These are phyloP conservation scores for Syndactyla subalaris DNA, from an alignment of 2,797 vertebrate species.

Conservation along the genomic window DNA sequence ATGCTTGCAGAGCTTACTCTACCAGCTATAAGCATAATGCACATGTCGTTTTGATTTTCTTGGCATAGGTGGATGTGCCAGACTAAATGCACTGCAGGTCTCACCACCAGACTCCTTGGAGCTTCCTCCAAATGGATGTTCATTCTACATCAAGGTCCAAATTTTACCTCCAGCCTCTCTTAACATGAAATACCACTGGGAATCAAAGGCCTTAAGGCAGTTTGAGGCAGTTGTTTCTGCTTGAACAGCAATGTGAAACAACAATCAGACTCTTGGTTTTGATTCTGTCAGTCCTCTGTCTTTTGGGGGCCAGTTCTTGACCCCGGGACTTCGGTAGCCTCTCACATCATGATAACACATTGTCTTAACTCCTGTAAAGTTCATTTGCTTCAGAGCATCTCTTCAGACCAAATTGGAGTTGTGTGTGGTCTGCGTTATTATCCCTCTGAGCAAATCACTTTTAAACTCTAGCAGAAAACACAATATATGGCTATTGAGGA, in stretches of 20 bases:
- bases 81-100: background rate
- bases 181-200: background rate
- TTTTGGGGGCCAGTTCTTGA: conserved; percentile 26
- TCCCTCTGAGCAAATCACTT: conserved; percentile 45
- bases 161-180: background rate
- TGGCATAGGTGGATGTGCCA: rapidly evolving
- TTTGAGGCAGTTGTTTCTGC: background rate
- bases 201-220: background rate
- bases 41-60: background rate
- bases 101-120: background rate
- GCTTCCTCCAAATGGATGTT: background rate
- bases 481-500: background rate
- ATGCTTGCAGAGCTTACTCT: background rate
- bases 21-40: background rate
- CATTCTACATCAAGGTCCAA: background rate
- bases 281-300: conserved; percentile 14
- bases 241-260: background rate
- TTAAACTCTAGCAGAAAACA: conserved; percentile 42
- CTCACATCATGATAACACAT: background rate
- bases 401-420: background rate
- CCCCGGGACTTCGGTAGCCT: background rate
- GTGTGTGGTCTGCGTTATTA: background rate
- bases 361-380: background rate
- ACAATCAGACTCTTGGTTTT: background rate
- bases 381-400: background rate